Conservation (phyloP, 1,140 invertebrate species). For the Habropoda laboriosa region DNA sequence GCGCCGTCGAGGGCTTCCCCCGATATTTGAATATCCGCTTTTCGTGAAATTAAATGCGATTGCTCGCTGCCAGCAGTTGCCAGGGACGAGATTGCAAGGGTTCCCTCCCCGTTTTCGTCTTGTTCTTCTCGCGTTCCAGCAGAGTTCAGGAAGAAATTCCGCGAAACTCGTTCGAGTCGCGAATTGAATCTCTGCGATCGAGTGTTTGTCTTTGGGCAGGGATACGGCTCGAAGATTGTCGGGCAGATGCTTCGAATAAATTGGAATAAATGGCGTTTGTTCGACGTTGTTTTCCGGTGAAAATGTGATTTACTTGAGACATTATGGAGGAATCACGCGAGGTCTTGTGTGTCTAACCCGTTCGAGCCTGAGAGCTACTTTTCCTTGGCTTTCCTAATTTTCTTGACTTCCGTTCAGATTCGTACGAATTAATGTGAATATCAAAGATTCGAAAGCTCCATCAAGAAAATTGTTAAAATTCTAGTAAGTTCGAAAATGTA, state of each 20-base stretch:
- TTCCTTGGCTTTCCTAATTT: no score
- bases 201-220: background rate
- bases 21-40: conserved; percentile 68
- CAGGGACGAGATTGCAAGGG: background rate
- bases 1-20: conserved; percentile 37
- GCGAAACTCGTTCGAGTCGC: background rate
- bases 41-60: conserved; percentile 60
- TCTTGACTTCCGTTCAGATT: no score
- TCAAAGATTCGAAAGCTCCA: no score
- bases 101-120: background rate
- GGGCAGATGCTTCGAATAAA: background rate
- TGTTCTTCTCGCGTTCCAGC: background rate
- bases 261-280: background rate
- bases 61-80: background rate
- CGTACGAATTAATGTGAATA: no score
- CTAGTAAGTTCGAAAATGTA: no score
- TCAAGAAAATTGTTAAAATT: no score
- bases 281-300: no score
- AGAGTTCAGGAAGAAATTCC: background rate
- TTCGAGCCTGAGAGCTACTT: no score
- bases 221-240: background rate
- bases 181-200: background rate
- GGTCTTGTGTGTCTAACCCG: no score
- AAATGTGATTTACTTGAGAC: no score
- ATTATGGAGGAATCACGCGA: no score